Evolutionary conservation across 1,140 invertebrate species (phyloP).

Genomic region (Scylla paramamosain): DNA sequence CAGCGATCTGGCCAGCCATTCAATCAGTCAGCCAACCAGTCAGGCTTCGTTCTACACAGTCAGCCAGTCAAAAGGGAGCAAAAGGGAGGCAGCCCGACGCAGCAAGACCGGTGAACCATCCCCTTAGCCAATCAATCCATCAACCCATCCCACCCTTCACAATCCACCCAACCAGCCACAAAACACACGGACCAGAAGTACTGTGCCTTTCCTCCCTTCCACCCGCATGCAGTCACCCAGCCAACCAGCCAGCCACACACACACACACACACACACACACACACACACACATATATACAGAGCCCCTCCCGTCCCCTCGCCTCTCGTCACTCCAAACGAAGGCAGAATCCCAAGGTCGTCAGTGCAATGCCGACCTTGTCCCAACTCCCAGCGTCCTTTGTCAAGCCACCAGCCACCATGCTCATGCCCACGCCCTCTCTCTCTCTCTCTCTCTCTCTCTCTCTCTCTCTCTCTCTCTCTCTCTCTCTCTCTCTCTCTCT

Average conservation of each 20-base stretch:
- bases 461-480: neutral
- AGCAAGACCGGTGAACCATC: too few relatives aligned
- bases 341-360: neutral
- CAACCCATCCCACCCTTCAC: too few relatives aligned
- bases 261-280: constrained; percentile 16
- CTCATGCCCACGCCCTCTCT: neutral
- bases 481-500: neutral
- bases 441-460: neutral
- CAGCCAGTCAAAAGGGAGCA: too few relatives aligned
- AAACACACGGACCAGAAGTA: too few relatives aligned
- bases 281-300: neutral
- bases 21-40: neutral
- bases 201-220: too few relatives aligned
- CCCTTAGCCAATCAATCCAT: too few relatives aligned
- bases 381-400: too few relatives aligned
- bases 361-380: neutral
- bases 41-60: neutral
- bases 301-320: neutral
- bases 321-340: neutral
- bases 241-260: too few relatives aligned
- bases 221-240: too few relatives aligned
- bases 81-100: too few relatives aligned
- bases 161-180: too few relatives aligned
- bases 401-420: neutral
- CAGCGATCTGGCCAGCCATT: neutral